Evolutionary conservation across 2,113 vertebrate species (phyloP), one percentile per base, ranked within the genome.

Genomic region (Naja naja): DNA sequence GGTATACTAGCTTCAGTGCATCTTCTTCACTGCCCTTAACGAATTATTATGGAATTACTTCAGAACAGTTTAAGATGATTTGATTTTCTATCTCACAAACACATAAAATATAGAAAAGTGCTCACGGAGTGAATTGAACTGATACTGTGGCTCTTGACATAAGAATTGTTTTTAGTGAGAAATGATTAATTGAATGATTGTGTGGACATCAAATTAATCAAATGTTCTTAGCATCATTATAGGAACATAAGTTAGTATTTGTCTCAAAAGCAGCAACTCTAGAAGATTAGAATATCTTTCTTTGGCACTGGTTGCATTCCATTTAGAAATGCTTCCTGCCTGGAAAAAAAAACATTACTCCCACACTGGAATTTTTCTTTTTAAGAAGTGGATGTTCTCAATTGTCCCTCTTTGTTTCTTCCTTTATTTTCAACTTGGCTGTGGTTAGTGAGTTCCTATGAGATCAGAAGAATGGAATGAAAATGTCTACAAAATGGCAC

Each of bases 391-490:
- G 96, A 97, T 97, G 96, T 97, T 97, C 97, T 97, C 97, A 96
- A 95, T 95, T 95, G 95, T 96, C 96, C 97, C 20, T 64, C 49
- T 87, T 20, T 89, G 43, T 89, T 54, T 88, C 94, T 97, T 98
- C 97, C 64, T 96, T 97, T 97, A 97, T 95, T 95, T 95, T 97
- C 95, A 93, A 89, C 94, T 97, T 97, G 97, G 95, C 97, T 97
- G 97, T 93, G 94, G 95, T 96, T 95, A 96, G 95, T 95, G 94
- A 96, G 95, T 97, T 97, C 96, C 81, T 92, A 95, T 98, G 98
- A 98, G 95, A 95, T 98, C 97, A 97, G 95, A 95, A 94, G 97
- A 96, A 97, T 93, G 97, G 97, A 97, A 98, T 96, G 96, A 95
- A 94, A 95, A 92, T 95, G 95, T 95, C 97, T 45, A 96, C 85